Evolutionary conservation across 2,797 vertebrate species (phyloP), one percentile per base, ranked within the genome.

Genomic region (Rhadinocentrus ornatus): DNA sequence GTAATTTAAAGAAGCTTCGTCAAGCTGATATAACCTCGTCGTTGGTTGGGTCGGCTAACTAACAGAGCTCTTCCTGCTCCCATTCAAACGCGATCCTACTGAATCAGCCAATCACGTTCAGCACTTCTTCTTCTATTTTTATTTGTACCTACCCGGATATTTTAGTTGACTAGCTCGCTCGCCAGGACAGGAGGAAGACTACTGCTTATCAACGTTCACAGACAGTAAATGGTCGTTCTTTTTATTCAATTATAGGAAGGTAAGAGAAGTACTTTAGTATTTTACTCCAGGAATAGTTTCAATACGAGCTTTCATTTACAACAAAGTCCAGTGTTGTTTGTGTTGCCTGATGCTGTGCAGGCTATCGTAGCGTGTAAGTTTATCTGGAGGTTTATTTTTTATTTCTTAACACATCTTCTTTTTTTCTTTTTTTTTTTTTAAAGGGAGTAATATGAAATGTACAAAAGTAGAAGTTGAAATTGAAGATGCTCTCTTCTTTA

Each of bases 1-100:
- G 13, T 6, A n/a, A 22, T 9, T 71, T 0, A 22, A 29, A 27
- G 2, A 26, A 1, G 8, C 6, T 26, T 66, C 24, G n/a, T 27
- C 31, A 27, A 10, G 8, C 39, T 9, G 27, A 7, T 16, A 53
- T 44, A 53, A 2, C 22, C 37, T 16, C 9, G 20, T 41, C 34
- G 68, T 72, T 73, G 46, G 68, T 72, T 73, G 46, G 20, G 5
- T 50, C 15, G 3, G 68, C 71, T 81, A 63, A 37, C 12, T 26
- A 10, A 10, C 3, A 16, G 13, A 3, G 26, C 5, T 8, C 70
- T 84, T 88, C 79, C 86, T 18, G 71, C 53, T 88, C 66, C 59
- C 78, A 86, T 90, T 89, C 84, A 84, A 92, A 90, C 63, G 68
- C 65, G 64, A 82, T 81, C 81, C 67, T 54, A 24, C 6, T 15